A percentile compares a stretch with the other conserved stretches of the same genome.
Conservation (phyloP, 2,797 vertebrate species). For the Enteromius fasciolatus region DNA sequence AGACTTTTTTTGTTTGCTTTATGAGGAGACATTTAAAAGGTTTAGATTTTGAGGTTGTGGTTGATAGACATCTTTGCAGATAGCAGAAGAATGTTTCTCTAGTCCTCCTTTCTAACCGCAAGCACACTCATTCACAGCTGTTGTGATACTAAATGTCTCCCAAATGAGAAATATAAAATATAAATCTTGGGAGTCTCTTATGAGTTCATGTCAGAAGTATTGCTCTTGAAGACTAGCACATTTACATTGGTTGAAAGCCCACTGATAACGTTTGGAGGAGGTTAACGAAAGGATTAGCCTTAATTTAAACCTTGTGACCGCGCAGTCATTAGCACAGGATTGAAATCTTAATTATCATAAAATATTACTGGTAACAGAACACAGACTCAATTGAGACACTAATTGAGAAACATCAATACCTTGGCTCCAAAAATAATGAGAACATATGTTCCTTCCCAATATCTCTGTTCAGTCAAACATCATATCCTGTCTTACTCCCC, state of each 20-base stretch:
- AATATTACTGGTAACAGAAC: constrained; percentile 31
- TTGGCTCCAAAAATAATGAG: constrained; percentile 47
- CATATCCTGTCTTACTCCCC: constrained; percentile 52
- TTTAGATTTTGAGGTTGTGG: constrained; percentile 4
- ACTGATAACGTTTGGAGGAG: constrained; percentile 47
- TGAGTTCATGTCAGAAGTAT: constrained; percentile 52
- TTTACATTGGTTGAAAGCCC: constrained; percentile 48
- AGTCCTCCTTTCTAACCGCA: constrained; percentile 36
- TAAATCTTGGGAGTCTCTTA: constrained; percentile 31
- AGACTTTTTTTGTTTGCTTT: not conserved
- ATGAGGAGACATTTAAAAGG: not conserved
- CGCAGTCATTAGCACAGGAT: constrained; percentile 6
- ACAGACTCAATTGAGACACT: constrained; percentile 20
- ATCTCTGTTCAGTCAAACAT: constrained; percentile 48
- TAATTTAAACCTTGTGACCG: constrained; percentile 15
- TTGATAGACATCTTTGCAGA: constrained; percentile 34
- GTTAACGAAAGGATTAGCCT: constrained; percentile 36
- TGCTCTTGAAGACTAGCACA: constrained; percentile 23
- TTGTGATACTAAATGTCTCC: constrained; percentile 45
- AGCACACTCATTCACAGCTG: constrained; percentile 48
- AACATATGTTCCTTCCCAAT: constrained; percentile 41
- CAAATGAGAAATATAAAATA: constrained; percentile 46
- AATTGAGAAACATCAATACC: constrained; percentile 40
- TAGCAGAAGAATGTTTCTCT: constrained; percentile 37
- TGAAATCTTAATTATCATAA: constrained; percentile 34